A percentile compares a stretch with the other conserved stretches of the same genome.
Conservation (phyloP, 2,888 invertebrate species). For the Drosophila falleni region DNA sequence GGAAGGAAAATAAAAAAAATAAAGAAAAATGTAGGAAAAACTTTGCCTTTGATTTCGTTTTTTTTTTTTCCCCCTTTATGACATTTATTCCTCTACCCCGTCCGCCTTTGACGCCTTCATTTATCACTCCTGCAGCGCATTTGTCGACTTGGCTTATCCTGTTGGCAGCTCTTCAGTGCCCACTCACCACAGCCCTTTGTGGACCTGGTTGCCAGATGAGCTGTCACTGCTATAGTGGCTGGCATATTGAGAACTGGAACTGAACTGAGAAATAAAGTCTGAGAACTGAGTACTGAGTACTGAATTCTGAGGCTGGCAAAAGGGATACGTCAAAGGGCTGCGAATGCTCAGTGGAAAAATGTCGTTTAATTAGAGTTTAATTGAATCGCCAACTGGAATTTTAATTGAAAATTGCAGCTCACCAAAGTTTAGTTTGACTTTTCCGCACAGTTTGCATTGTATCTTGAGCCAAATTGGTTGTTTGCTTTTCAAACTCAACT, state of each 20-base stretch:
- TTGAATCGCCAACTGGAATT: slow-evolving; percentile 80
- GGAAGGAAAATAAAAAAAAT: background rate
- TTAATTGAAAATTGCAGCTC: slow-evolving; percentile 74
- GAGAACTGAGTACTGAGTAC: slow-evolving; percentile 13
- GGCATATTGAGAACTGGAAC: slow-evolving; percentile 24
- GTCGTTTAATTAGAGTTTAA: slow-evolving; percentile 79
- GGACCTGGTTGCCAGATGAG: slow-evolving; percentile 38
- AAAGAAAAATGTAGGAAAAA: slow-evolving; percentile 51
- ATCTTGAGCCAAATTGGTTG: slow-evolving; percentile 66
- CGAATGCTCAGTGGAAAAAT: slow-evolving; percentile 60
- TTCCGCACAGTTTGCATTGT: slow-evolving; percentile 75
- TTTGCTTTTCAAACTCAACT: slow-evolving; percentile 61
- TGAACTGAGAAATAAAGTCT: slow-evolving; percentile 5
- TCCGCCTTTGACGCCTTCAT: slow-evolving; percentile 51
- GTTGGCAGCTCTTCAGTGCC: slow-evolving; percentile 39
- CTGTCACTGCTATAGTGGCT: slow-evolving; percentile 26
- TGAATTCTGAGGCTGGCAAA: slow-evolving; percentile 19
- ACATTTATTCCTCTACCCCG: slow-evolving; percentile 59
- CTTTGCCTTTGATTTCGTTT: slow-evolving; percentile 42
- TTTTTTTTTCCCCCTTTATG: slow-evolving; percentile 33
- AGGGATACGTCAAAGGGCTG: slow-evolving; percentile 55
- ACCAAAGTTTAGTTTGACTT: slow-evolving; percentile 59
- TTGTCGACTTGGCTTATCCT: slow-evolving; percentile 75
- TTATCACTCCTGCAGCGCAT: slow-evolving; percentile 67
- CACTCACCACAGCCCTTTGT: slow-evolving; percentile 34